Evolutionary conservation across 1,140 invertebrate genomes (phyloP), one percentile per base, ranked within the genome.

Genomic region (Anadara kagoshimensis): DNA sequence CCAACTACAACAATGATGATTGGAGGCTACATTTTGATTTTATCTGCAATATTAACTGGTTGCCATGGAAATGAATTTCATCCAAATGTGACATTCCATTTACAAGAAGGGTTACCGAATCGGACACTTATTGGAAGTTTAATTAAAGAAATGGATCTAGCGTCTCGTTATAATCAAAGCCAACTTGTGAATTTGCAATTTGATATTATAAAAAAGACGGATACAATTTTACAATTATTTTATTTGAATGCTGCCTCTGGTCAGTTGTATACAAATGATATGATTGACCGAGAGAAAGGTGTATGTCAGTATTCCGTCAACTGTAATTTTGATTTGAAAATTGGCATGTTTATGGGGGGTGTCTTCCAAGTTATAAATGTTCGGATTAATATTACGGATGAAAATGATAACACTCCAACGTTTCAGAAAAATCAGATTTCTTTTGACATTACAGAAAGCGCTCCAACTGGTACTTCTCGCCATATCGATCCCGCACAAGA

Each of bases 391-490:
- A 62, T 88, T 44, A 69, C 78, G 10, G 97, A 98, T 86, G 95
- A 94, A 5, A 99, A 98, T 86, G 97, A 98, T 91, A 98, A 98
- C 87, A 93, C 94, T 8, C 97, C 97, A 0, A 90, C 92, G 16
- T 98, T 98, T 89, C 69, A 73, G 2, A 67, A 47, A n/a, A 63
- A 61, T 20, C 76, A 80, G 18, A 24, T 75, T 5, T 54, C 57
- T 12, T 24, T 85, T 12, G 57, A 73, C 41, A 77, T 88, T 24
- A 71, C 75, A 1, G 86, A 94, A 93, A 71, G 81, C 1, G 73
- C 78, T 11, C 54, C 80, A 41, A 65, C 76, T 8, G 75, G 78
- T 0, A 90, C 57, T 45, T 70, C 93, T 26, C 94, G 96, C 88
- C 94, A 94, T 0, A 89, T 86, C 67, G 75, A 45, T 36, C 64